Evolutionary conservation across 2,888 invertebrate species (phyloP).

Genomic region (Synanthedon myopaeformis): DNA sequence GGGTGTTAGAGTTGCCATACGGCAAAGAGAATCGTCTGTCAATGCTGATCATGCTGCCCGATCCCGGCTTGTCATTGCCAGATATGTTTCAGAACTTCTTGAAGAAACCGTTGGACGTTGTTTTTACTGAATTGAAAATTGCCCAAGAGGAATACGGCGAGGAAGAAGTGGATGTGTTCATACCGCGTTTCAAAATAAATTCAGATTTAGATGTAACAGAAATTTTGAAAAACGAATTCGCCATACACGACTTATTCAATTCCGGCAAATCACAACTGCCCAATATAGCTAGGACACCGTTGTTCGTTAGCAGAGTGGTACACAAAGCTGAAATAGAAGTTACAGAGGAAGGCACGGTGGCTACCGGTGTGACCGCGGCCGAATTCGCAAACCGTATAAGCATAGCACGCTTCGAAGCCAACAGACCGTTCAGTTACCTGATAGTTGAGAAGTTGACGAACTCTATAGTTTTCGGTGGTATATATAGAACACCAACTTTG

Average conservation of each 20-base stretch:
- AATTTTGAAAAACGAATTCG: conserved; percentile 45
- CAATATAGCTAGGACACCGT: conserved; percentile 56
- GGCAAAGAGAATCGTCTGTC: conserved; percentile 66
- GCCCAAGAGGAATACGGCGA: conserved; percentile 65
- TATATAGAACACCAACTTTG: conserved; percentile 42
- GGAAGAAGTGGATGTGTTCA: conserved; percentile 73
- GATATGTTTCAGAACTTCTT: conserved; percentile 65
- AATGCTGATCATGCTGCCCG: conserved; percentile 76
- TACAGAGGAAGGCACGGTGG: conserved; percentile 79
- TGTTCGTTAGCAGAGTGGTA: conserved; percentile 71
- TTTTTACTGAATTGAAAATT: conserved; percentile 61
- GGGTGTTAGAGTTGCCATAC: conserved; percentile 77
- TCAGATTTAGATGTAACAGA: conserved; percentile 69
- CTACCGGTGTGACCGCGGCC: conserved; percentile 69
- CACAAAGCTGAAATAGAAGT: conserved; percentile 82
- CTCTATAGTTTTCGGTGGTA: conserved; percentile 54
- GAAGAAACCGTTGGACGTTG: conserved; percentile 46
- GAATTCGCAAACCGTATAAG: conserved; percentile 65
- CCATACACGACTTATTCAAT: conserved; percentile 73
- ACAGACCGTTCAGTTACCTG: conserved; percentile 76
- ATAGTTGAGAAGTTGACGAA: conserved; percentile 73
- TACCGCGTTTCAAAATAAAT: conserved; percentile 73
- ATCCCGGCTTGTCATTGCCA: conserved; percentile 60
- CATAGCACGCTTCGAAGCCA: conserved; percentile 71
- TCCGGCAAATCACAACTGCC: conserved; percentile 30